Evolutionary conservation across 2,113 vertebrate genomes (phyloP).

Genomic region (Forbesichthys agassizii): DNA sequence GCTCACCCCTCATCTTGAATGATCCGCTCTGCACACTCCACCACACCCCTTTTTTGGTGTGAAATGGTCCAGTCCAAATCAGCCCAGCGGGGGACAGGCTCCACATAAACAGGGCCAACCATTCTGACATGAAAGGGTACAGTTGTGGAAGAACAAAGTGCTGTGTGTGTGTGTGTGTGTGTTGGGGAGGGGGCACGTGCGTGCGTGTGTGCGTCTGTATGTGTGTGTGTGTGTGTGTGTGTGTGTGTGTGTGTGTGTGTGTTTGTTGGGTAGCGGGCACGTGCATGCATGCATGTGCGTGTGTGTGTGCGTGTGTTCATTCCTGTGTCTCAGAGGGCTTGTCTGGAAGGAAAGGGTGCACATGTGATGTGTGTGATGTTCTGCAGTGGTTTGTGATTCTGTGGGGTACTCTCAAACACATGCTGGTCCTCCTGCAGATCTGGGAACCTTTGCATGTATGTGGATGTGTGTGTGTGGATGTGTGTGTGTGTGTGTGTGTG

Average conservation of each 20-base stretch:
- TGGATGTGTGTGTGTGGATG: slow-evolving; percentile 6
- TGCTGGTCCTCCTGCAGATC: background rate
- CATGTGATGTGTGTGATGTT: slow-evolving; percentile 6
- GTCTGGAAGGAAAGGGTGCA: slow-evolving; percentile 6
- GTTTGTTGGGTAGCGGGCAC: background rate
- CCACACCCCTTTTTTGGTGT: slow-evolving; percentile 1
- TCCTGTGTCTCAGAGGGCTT: slow-evolving; percentile 3
- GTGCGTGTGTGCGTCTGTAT: slow-evolving; percentile 6
- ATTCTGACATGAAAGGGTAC: slow-evolving; percentile 56
- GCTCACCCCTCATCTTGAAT: slow-evolving; percentile 47
- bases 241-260: slow-evolving; percentile 5
- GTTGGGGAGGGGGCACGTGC: background rate
- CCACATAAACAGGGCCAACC: slow-evolving; percentile 59
- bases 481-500: background rate
- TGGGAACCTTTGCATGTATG: background rate
- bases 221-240: slow-evolving; percentile 1
- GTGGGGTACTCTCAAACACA: background rate
- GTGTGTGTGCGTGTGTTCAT: background rate
- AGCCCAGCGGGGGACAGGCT: slow-evolving; percentile 44
- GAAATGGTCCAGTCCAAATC: slow-evolving; percentile 41
- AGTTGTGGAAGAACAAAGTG: slow-evolving; percentile 51
- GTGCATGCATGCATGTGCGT: background rate
- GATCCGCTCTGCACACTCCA: slow-evolving; percentile 17
- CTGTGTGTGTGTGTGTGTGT: slow-evolving; percentile 9
- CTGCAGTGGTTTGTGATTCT: slow-evolving; percentile 5